Evolutionary conservation across 2,888 invertebrate species (phyloP).

Genomic region (Linyphia triangularis): DNA sequence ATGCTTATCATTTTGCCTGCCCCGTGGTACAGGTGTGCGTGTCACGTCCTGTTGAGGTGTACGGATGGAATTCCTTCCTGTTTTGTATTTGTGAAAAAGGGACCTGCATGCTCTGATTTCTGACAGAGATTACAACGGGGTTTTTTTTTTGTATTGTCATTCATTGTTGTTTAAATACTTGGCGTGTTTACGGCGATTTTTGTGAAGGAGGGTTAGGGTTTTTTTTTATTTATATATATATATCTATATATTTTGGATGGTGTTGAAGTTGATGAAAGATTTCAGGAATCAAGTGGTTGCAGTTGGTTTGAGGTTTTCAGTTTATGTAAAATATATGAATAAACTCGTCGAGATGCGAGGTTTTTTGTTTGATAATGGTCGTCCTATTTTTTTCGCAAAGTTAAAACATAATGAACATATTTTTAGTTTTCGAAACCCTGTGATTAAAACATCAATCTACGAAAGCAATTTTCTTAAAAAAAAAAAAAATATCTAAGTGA

Average conservation of each 20-base stretch:
- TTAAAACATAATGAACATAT: too few species aligned
- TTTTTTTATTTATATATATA: too few species aligned
- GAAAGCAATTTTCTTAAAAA: too few species aligned
- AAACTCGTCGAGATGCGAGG: too few species aligned
- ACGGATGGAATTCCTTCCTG: slow-evolving; percentile 40
- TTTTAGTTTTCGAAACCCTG: too few species aligned
- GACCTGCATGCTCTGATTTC: slow-evolving; percentile 55
- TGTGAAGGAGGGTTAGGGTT: not conserved
- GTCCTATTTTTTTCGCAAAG: too few species aligned
- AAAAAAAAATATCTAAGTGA: too few species aligned
- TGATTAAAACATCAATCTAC: too few species aligned
- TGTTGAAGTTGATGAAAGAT: not conserved
- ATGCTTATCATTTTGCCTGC: slow-evolving; percentile 23
- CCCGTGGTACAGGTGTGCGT: not conserved
- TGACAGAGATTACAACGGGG: not conserved
- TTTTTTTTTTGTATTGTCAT: not conserved
- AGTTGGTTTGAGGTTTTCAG: not conserved
- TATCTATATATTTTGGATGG: too few species aligned
- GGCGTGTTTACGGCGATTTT: not conserved
- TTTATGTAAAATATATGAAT: too few species aligned
- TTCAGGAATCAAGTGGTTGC: too few species aligned
- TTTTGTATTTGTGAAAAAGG: slow-evolving; percentile 1
- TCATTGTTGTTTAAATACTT: slow-evolving; percentile 5
- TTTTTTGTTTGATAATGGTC: too few species aligned
- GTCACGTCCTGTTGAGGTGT: slow-evolving; percentile 60